Conservation (phyloP, 2,888 invertebrate genomes). For the Stictocephala bisonia region DNA sequence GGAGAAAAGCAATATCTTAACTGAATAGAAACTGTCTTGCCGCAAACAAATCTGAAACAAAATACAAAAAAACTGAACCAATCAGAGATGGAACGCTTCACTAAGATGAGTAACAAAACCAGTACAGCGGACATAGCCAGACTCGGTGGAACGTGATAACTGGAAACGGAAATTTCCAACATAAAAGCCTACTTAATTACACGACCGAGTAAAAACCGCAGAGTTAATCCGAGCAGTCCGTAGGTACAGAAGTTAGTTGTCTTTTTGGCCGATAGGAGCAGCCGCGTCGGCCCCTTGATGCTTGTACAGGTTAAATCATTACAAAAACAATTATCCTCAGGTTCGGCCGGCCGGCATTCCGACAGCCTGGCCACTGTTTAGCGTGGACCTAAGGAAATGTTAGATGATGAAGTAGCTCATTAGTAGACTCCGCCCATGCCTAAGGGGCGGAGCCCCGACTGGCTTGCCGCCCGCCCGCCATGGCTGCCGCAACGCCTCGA, state of each 20-base stretch:
- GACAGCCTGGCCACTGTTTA: slow-evolving; percentile 29
- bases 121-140: too few relatives aligned
- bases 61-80: too few relatives aligned
- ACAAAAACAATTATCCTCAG: slow-evolving; percentile 21
- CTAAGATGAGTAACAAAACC: too few relatives aligned
- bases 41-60: too few relatives aligned
- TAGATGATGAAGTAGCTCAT: slow-evolving; percentile 38
- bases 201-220: not conserved
- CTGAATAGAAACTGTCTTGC: too few relatives aligned
- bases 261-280: slow-evolving; percentile 6
- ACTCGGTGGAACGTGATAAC: not conserved
- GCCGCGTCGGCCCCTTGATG: slow-evolving; percentile 12
- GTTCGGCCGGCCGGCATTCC: slow-evolving; percentile 11
- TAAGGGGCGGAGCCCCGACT: not conserved
- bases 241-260: slow-evolving; percentile 14
- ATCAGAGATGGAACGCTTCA: too few relatives aligned
- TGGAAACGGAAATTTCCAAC: slow-evolving; percentile 6
- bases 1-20: too few relatives aligned
- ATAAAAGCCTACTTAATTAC: slow-evolving; percentile 34
- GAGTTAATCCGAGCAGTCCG: too few relatives aligned
- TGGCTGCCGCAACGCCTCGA: not conserved
- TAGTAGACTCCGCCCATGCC: slow-evolving; percentile 25
- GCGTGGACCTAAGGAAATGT: slow-evolving; percentile 40
- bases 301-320: slow-evolving; percentile 32
- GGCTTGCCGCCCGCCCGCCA: not conserved